A percentile compares a stretch with the other conserved stretches of the same genome.
Conservation (phyloP, 2,797 vertebrate genomes). For the Amblyraja radiata region DNA sequence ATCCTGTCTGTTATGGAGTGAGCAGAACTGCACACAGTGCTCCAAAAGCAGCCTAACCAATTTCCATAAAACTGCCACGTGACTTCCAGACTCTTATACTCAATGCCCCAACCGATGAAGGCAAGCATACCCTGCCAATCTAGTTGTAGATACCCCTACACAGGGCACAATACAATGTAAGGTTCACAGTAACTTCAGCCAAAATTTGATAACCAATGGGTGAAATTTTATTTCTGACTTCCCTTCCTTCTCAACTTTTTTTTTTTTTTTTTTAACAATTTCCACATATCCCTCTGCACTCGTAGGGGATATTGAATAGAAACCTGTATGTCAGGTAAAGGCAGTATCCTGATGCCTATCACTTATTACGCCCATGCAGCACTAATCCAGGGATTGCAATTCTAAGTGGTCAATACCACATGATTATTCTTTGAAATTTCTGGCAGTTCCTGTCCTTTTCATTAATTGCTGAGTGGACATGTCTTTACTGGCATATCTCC, state of each 20-base stretch:
- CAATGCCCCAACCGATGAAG: too few species aligned
- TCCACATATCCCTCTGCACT: not conserved
- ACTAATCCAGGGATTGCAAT: constrained; percentile 19
- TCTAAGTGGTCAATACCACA: constrained; percentile 16
- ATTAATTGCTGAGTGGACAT: constrained; percentile 27
- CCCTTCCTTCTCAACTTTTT: not conserved
- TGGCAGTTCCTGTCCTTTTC: constrained; percentile 10
- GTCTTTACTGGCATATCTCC: not conserved
- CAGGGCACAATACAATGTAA: not conserved
- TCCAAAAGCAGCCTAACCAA: too few species aligned
- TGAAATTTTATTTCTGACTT: not conserved
- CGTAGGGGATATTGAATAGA: not conserved
- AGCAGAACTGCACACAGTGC: too few species aligned
- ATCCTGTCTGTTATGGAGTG: too few species aligned
- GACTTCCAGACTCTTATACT: too few species aligned
- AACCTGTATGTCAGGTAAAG: not conserved
- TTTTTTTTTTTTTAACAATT: not conserved
- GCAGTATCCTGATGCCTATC: not conserved
- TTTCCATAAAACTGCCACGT: too few species aligned
- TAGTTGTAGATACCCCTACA: not conserved
- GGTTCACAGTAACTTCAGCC: not conserved
- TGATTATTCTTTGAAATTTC: constrained; percentile 32
- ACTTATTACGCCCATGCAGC: constrained; percentile 5
- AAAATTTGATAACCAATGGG: not conserved
- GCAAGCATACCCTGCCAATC: too few species aligned